Evolutionary conservation across 2,113 vertebrate genomes (phyloP).

Genomic region (Embiotoca jacksoni): DNA sequence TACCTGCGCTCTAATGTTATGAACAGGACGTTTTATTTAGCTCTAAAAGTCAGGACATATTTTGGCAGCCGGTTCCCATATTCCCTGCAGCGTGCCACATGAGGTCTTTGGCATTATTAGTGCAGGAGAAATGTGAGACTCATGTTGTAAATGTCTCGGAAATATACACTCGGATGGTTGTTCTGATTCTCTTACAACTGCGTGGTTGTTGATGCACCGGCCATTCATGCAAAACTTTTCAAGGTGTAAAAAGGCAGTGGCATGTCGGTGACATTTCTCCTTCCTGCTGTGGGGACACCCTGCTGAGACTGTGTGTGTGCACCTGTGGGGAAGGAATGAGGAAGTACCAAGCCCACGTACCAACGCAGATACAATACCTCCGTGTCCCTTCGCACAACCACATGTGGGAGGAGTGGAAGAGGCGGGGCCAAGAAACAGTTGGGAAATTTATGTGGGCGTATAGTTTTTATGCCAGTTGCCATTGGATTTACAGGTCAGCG

Average conservation of each 20-base stretch:
- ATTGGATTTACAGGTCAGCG: conserved; percentile 81
- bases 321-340: conserved; percentile 55
- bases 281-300: conserved; percentile 31
- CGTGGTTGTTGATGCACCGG: conserved; percentile 25
- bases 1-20: conserved; percentile 69
- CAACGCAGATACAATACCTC: not conserved
- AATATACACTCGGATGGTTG: conserved; percentile 66
- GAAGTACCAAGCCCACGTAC: conserved; percentile 2
- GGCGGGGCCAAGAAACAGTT: conserved; percentile 59
- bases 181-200: conserved; percentile 54
- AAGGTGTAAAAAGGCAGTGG: conserved; percentile 54
- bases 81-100: conserved; percentile 44
- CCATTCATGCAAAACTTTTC: conserved; percentile 50
- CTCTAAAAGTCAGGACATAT: conserved; percentile 72
- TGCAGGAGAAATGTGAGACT: conserved; percentile 70
- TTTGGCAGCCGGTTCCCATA: conserved; percentile 57
- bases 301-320: conserved; percentile 39
- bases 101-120: conserved; percentile 73
- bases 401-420: conserved; percentile 12
- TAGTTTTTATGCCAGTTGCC: conserved; percentile 79
- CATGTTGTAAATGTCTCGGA: conserved; percentile 75
- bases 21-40: conserved; percentile 76
- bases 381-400: conserved; percentile 8
- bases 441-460: conserved; percentile 83
- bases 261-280: conserved; percentile 57